These are phyloP conservation scores for Eucriotettix oculatus DNA, from an alignment of 2,888 invertebrate species.

Conservation along the genomic window DNA sequence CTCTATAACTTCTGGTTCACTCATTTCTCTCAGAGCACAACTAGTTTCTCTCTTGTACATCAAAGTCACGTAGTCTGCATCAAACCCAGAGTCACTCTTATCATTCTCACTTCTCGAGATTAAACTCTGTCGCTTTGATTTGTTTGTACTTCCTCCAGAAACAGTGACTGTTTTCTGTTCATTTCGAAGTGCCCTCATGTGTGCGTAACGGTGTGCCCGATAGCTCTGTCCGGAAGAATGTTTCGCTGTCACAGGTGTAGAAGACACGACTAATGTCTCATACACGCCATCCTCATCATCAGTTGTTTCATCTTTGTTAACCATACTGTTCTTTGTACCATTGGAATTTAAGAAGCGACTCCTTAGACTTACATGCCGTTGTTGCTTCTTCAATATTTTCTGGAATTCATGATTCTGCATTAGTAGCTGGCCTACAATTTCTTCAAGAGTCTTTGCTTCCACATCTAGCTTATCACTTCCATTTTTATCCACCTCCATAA, in stretches of 20 bases:
- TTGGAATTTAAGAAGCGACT: slow-evolving; percentile 26
- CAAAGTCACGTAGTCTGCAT: slow-evolving; percentile 9
- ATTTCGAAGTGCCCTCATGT: slow-evolving; percentile 12
- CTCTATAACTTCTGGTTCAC: neutral
- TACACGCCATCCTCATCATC: slow-evolving; percentile 16
- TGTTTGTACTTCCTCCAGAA: neutral
- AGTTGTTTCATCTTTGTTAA: slow-evolving; percentile 16
- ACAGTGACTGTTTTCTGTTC: slow-evolving; percentile 10
- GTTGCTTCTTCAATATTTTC: slow-evolving; percentile 56
- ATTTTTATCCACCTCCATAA: slow-evolving; percentile 26
- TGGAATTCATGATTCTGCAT: slow-evolving; percentile 73
- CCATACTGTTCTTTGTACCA: neutral
- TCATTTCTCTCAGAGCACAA: neutral
- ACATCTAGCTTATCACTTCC: slow-evolving; percentile 8
- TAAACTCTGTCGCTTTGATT: neutral
- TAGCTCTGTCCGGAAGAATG: slow-evolving; percentile 4
- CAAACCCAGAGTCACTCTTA: neutral
- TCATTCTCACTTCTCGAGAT: neutral
- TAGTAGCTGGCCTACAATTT: slow-evolving; percentile 66
- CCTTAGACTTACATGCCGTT: slow-evolving; percentile 38
- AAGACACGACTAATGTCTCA: slow-evolving; percentile 4
- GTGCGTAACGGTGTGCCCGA: slow-evolving; percentile 11
- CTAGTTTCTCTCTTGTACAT: slow-evolving; percentile 2
- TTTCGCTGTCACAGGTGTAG: neutral
- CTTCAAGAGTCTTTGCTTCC: slow-evolving; percentile 43